Base-by-base conservation (phyloP, 2,113 vertebrate genomes). In the Limanda limanda region DNA sequence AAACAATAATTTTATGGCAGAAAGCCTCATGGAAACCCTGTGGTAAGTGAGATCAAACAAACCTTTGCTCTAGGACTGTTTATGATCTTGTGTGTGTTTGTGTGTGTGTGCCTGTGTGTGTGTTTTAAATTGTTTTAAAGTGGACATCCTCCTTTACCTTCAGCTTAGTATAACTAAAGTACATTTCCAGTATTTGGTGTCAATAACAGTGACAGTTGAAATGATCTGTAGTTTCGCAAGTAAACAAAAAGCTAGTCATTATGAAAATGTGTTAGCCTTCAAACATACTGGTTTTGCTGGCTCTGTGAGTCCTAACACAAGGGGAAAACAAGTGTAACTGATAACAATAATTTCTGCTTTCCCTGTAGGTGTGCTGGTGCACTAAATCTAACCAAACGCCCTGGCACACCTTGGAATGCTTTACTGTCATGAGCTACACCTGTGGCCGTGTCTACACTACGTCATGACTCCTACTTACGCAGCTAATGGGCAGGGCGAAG, bases 401-500 rank as follows among this genome's bases (percentile, higher is more conserved):
- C 9, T 9, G n/a, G 31, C 68, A 55, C 78, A 51, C 57, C 72
- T 42, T 27, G 21, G n/a, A n/a, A 15, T 6, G 20, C 0, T 17
- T 37, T 8, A 0, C 12, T 5, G 31, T 13, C 1, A n/a, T 23
- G 0, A 17, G 17, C 9, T 42, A 61, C 51, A 60, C 64, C 55
- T 62, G 56, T 20, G 15, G 24, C 25, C n/a, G 45, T 20, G 18
- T 35, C 3, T 55, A 15, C 6, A 51, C 14, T 17, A 70, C 5
- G 18, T 14, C 31, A 0, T 24, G 2, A 78, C 84, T 88, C 84
- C 95, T 97, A 99, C 98, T 99, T 98, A 99, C 98, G 95, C 95
- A 97, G 90, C 91, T 95, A 94, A 98, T 96, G 92, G 97, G 97
- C 92, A 99, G 92, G 84, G 92, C 88, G 94, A 99, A 95, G 94